Percentiles rank a stretch among this genome's conserved stretches.
These are phyloP conservation scores for Dilophus febrilis DNA, from an alignment of 2,888 invertebrate genomes.

Conservation along the genomic window DNA sequence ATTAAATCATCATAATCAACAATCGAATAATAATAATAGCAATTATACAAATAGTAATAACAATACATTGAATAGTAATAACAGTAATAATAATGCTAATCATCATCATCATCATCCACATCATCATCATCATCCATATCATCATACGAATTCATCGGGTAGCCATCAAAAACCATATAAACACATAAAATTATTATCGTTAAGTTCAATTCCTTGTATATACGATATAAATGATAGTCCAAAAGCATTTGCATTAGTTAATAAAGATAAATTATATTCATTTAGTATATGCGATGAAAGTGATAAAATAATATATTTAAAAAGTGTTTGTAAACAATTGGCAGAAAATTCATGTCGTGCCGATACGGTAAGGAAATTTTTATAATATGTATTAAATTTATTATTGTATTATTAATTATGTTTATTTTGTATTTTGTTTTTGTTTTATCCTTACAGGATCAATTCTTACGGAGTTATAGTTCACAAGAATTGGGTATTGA, in stretches of 20 bases:
- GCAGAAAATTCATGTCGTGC: conserved; percentile 84
- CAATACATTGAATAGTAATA: no score
- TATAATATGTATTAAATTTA: conserved; percentile 12
- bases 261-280: conserved; percentile 74
- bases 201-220: conserved; percentile 78
- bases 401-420: conserved; percentile 1
- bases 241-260: conserved; percentile 75
- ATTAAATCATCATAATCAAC: no score
- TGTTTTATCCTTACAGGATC: conserved; percentile 26
- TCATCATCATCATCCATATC: background rate
- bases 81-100: no score
- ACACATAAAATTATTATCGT: conserved; percentile 75
- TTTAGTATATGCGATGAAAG: conserved; percentile 75
- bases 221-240: conserved; percentile 81
- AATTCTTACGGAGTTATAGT: conserved; percentile 24
- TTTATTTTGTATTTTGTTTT: conserved; percentile 2
- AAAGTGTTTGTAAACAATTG: conserved; percentile 73
- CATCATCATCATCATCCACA: no score
- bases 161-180: conserved; percentile 56
- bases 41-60: no score
- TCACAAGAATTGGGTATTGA: conserved; percentile 68
- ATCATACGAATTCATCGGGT: no score
- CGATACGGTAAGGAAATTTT: conserved; percentile 68
- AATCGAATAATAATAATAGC: background rate
- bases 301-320: conserved; percentile 66